These are phyloP conservation scores for Marmota monax DNA, from an alignment of 2,113 vertebrate species.

Conservation along the genomic window DNA sequence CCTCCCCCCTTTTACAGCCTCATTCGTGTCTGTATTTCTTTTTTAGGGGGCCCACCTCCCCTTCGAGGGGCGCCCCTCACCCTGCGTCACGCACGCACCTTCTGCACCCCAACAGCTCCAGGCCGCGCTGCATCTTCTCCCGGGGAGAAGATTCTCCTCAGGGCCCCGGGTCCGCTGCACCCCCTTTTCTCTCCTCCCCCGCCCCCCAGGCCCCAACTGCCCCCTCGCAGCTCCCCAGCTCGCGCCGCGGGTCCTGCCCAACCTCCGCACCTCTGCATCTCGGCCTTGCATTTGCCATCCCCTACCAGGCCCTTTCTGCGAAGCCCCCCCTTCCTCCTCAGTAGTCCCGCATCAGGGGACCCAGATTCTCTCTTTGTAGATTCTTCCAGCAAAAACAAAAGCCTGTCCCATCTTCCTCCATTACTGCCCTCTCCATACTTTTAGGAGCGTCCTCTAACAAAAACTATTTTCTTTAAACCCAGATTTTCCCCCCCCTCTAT, in stretches of 20 bases:
- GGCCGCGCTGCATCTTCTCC: conserved; percentile 60
- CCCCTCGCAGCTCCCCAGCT: conserved; percentile 59
- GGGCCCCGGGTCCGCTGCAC: conserved; percentile 55
- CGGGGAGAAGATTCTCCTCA: conserved; percentile 29
- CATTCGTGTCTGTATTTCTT: not conserved
- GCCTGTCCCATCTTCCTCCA: not conserved
- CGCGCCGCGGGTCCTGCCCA: conserved; percentile 70
- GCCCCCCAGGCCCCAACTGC: conserved; percentile 69
- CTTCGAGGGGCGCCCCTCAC: conserved; percentile 23
- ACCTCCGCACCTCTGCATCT: conserved; percentile 67
- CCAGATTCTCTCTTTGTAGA: not conserved
- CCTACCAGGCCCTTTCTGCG: not conserved
- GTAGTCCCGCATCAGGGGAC: not conserved
- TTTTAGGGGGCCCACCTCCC: not conserved
- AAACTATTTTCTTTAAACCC: not conserved
- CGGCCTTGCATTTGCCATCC: conserved; percentile 64
- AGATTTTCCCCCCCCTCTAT: not conserved
- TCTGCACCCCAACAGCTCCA: conserved; percentile 70
- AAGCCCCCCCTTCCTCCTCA: not conserved
- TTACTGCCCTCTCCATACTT: not conserved
- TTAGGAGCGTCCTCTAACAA: conserved; percentile 50
- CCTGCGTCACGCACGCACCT: conserved; percentile 73
- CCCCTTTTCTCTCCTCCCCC: conserved; percentile 25
- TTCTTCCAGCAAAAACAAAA: conserved; percentile 24
- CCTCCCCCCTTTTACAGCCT: not conserved